phyloP scores from a whole-genome alignment of 2,113 vertebrate species.

The human (Homo sapiens) region DNA sequence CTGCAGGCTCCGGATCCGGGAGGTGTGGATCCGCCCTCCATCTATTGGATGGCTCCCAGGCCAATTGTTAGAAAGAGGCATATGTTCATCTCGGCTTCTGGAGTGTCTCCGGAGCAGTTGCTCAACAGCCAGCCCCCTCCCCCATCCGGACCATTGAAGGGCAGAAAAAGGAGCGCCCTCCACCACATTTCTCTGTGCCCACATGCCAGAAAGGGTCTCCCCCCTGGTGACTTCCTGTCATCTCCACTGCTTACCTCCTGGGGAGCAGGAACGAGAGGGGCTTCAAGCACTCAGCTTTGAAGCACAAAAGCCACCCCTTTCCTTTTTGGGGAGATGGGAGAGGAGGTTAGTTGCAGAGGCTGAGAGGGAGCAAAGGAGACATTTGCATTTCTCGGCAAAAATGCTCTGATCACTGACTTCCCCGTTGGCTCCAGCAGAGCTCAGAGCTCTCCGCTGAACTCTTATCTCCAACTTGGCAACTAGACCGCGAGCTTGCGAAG shows the following conservation, averaged over 20 bases:
- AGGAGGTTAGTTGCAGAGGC: constrained; percentile 36
- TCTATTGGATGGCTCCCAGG: constrained; percentile 73
- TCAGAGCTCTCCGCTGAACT: constrained; percentile 57
- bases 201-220: constrained; percentile 25
- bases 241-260: constrained; percentile 3
- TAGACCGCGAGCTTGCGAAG: neutral
- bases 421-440: neutral
- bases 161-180: constrained; percentile 63
- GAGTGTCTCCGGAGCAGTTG: constrained; percentile 77
- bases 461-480: constrained; percentile 71
- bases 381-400: constrained; percentile 57
- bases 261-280: neutral
- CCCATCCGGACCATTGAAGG: constrained; percentile 69
- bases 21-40: constrained; percentile 60
- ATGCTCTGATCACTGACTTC: constrained; percentile 30
- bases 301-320: constrained; percentile 46
- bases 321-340: constrained; percentile 34
- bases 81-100: constrained; percentile 70
- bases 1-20: constrained; percentile 69
- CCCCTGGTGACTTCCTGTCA: constrained; percentile 53
- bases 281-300: neutral
- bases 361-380: constrained; percentile 34
- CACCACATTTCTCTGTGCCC: constrained; percentile 25
- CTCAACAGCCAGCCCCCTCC: constrained; percentile 73
- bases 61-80: constrained; percentile 80